These are phyloP conservation scores for Macroglossus sobrinus DNA, from an alignment of 2,113 vertebrate genomes.

Conservation along the genomic window DNA sequence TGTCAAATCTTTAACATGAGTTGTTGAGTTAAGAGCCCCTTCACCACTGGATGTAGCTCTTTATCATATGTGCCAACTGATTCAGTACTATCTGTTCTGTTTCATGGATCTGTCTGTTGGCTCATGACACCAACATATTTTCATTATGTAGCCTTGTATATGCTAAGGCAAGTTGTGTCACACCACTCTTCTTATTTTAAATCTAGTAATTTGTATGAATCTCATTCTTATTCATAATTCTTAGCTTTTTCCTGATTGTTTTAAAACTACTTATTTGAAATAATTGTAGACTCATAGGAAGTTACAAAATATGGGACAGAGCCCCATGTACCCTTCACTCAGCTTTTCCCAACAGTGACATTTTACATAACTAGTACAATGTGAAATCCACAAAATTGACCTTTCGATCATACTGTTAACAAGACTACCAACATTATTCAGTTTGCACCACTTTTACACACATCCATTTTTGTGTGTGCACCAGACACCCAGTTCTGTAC, in stretches of 20 bases:
- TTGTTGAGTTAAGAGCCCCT: neutral
- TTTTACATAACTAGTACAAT: neutral
- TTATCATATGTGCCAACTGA: fast-evolving
- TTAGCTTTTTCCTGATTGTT: neutral
- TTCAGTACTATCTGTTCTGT: neutral
- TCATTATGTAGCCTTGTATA: neutral
- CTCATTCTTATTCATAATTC: neutral
- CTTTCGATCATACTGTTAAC: neutral
- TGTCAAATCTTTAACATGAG: neutral
- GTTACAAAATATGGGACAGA: neutral
- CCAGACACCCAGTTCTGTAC: neutral
- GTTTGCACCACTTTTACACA: neutral
- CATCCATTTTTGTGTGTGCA: neutral
- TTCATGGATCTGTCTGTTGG: neutral
- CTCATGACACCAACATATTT: neutral
- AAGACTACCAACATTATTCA: neutral
- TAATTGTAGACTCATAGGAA: neutral
- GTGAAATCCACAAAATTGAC: neutral
- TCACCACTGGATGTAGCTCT: fast-evolving
- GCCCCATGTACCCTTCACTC: neutral
- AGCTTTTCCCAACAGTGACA: neutral
- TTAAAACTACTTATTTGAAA: neutral
- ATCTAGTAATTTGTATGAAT: neutral
- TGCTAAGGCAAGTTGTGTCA: neutral
- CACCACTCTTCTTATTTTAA: neutral